Conservation (phyloP, 1,140 invertebrate species). For the Mactra quadrangularis region DNA sequence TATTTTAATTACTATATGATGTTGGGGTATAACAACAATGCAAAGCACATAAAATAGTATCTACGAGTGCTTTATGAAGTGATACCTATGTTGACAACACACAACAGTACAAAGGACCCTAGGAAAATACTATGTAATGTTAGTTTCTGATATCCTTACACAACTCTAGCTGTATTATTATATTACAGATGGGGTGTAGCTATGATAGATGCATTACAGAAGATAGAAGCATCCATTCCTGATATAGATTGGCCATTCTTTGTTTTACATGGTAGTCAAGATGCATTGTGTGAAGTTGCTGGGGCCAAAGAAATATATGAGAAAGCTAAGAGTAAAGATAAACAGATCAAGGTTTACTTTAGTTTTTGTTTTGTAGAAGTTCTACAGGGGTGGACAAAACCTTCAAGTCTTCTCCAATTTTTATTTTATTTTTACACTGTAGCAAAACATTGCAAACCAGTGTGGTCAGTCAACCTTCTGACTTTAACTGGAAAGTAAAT, state of each 20-base stretch:
- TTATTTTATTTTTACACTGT: neutral
- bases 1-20: no score
- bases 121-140: no score
- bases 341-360: conserved; percentile 27
- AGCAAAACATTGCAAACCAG: neutral
- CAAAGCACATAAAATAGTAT: no score
- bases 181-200: conserved; percentile 34
- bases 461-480: no score
- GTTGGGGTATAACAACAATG: no score
- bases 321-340: conserved; percentile 35
- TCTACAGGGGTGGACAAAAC: neutral
- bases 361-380: no score
- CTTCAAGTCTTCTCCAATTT: neutral
- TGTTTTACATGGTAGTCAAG: conserved; percentile 28
- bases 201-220: conserved; percentile 29
- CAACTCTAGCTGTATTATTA: no score
- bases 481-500: neutral
- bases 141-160: no score
- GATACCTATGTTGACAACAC: no score
- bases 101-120: no score
- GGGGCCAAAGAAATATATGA: conserved; percentile 31
- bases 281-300: conserved; percentile 37
- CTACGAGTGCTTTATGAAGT: no score
- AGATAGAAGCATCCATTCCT: neutral
- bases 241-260: conserved; percentile 51